phyloP scores from a whole-genome alignment of 2,888 invertebrate species.

The Perizoma flavofasciatum region DNA sequence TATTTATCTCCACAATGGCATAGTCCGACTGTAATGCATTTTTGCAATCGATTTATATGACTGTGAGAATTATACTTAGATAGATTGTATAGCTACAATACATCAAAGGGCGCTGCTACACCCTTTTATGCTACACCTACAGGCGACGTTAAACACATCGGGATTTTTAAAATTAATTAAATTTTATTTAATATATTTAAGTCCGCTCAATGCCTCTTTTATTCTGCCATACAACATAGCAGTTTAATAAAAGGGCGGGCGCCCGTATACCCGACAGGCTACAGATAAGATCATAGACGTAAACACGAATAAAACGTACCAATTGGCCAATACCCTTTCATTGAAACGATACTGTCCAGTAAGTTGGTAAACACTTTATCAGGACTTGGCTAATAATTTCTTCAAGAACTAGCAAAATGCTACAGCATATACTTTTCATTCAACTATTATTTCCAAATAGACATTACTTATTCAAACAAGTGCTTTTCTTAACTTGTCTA shows the following conservation, averaged over 20 bases:
- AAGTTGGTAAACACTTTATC: conserved; percentile 23
- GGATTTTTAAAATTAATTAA: too few relatives aligned
- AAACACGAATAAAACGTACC: conserved; percentile 69
- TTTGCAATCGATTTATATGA: background rate
- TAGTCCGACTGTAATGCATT: too few relatives aligned
- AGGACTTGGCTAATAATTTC: conserved; percentile 15
- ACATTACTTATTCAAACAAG: too few relatives aligned
- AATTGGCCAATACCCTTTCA: conserved; percentile 76
- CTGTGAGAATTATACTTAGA: too few relatives aligned
- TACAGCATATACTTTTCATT: background rate
- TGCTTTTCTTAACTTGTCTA: too few relatives aligned
- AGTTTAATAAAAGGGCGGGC: conserved; percentile 74
- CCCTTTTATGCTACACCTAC: too few relatives aligned
- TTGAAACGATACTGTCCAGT: conserved; percentile 37
- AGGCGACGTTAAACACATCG: too few relatives aligned
- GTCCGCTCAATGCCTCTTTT: conserved; percentile 47
- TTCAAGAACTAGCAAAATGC: conserved; percentile 6
- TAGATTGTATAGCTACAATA: too few relatives aligned
- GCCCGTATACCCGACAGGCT: conserved; percentile 71
- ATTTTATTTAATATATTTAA: background rate
- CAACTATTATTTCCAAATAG: too few relatives aligned
- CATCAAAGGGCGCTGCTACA: too few relatives aligned
- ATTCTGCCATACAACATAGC: conserved; percentile 53
- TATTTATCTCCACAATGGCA: too few relatives aligned
- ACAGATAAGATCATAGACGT: conserved; percentile 78